These are phyloP conservation scores for Lepus europaeus DNA, from an alignment of 2,113 vertebrate genomes.

Conservation along the genomic window DNA sequence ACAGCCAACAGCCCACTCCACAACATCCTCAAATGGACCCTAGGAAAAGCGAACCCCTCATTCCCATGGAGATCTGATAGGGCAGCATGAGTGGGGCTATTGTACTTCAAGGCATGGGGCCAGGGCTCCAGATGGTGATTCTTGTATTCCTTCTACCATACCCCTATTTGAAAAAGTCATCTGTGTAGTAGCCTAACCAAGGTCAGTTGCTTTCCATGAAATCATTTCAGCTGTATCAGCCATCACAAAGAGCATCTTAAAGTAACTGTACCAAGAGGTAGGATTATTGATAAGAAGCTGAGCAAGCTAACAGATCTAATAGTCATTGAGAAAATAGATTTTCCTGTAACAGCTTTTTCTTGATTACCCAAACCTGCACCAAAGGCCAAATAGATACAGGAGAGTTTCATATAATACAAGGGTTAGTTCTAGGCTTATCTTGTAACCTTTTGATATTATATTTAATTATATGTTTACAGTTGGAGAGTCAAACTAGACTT, in stretches of 20 bases:
- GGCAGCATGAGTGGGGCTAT: fast-evolving
- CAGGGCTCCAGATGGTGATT: background rate
- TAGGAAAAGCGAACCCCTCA: background rate
- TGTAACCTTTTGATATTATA: background rate
- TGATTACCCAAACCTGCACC: background rate
- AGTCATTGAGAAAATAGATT: background rate
- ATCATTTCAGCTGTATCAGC: background rate
- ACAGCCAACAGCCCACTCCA: background rate
- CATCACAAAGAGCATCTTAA: background rate
- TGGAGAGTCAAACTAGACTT: background rate
- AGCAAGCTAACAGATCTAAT: background rate
- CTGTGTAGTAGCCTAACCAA: background rate
- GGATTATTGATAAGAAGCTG: background rate
- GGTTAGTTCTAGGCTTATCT: background rate
- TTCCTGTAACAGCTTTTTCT: background rate
- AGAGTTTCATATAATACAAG: background rate
- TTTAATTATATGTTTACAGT: background rate
- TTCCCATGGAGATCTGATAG: background rate
- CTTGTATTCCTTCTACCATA: background rate
- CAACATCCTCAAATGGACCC: background rate
- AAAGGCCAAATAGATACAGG: background rate
- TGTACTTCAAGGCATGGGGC: background rate
- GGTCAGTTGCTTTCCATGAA: background rate
- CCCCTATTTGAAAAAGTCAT: background rate
- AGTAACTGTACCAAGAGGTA: background rate